Evolutionary conservation across 2,113 vertebrate genomes (phyloP), one percentile per base, ranked within the genome.

Genomic region (Clinocottus analis): DNA sequence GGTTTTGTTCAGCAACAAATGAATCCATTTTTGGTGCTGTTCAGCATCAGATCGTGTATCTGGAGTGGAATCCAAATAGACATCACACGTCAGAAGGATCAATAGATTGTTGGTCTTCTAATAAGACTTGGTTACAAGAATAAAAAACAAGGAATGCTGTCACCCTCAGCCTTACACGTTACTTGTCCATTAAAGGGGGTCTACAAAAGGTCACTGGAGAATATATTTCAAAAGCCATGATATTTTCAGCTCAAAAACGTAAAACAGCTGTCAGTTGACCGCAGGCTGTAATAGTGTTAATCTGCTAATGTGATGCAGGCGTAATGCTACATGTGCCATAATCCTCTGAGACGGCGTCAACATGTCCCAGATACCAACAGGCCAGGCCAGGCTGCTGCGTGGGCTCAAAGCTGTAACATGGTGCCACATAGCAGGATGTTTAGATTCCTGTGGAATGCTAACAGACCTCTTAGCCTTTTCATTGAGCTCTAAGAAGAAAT

Each of bases 231-330:
- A 27, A 45, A 74, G 21, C 13, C 6, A 29, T 8, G 0, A 13
- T 35, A 10, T 56, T 2, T 7, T 56, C 12, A n/a, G 10, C 4
- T 41, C 1, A 68, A 43, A 23, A 55, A 43, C 7, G 37, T 3
- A 51, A 16, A 61, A 35, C 29, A 53, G 27, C 61, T 10, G 43
- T 61, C n/a, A 45, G 1, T 25, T 39, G 66, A 71, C 27, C 41
- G 60, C 21, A 23, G 23, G 31, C 60, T 47, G 43, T 14, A 31
- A 47, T 12, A 14, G 31, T 67, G 69, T 11, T 51, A 49, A 41
- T 65, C 25, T 41, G 73, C 51, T 53, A n/a, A 76, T 17, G 31
- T 53, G 31, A 77, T 13, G 33, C 53, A 43, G 41, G 2, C 27
- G 19, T 14, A 16, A 33, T 21, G 16, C 43, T 63, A 23, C 7